Evolutionary conservation across 2,888 invertebrate genomes (phyloP).

Genomic region (Embidobia sp.): DNA sequence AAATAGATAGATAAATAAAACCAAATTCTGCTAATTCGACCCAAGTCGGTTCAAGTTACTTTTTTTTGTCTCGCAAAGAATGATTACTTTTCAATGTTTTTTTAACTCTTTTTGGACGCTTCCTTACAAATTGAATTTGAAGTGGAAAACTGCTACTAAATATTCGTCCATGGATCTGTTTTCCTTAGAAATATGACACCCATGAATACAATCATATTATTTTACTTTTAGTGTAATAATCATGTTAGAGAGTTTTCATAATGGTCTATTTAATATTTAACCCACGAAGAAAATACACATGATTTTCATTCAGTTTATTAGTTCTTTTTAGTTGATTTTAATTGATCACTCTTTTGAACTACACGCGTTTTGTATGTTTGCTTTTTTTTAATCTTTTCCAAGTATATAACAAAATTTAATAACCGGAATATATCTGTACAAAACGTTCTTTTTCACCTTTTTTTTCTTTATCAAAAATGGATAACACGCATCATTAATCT

Average conservation of each 20-base stretch:
- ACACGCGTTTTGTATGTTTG: conserved; percentile 49
- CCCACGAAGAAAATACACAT: conserved; percentile 81
- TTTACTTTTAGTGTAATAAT: conserved; percentile 62
- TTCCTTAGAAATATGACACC: conserved; percentile 81
- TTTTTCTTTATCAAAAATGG: conserved; percentile 77
- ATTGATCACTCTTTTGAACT: conserved; percentile 61
- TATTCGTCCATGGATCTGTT: conserved; percentile 81
- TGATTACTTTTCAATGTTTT: conserved; percentile 12
- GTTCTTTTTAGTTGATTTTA: conserved; percentile 49
- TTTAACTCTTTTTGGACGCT: conserved; percentile 8
- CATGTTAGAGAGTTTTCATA: conserved; percentile 67
- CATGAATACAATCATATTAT: conserved; percentile 80
- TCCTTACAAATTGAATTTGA: conserved; percentile 35
- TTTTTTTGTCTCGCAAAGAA: conserved; percentile 24
- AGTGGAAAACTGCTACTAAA: conserved; percentile 80
- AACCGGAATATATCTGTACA: conserved; percentile 82
- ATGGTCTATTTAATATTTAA: conserved; percentile 70
- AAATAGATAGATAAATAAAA: conserved; percentile 31
- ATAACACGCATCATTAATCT: conserved; percentile 72
- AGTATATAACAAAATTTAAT: conserved; percentile 80
- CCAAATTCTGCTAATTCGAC: conserved; percentile 28
- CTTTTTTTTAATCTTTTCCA: conserved; percentile 60
- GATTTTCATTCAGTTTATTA: conserved; percentile 69
- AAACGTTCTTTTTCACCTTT: conserved; percentile 73
- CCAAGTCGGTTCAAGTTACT: neutral